Base-by-base conservation (phyloP, 53 echinoderm and acorn worm species). In the Mesocentrotus franciscanus region DNA sequence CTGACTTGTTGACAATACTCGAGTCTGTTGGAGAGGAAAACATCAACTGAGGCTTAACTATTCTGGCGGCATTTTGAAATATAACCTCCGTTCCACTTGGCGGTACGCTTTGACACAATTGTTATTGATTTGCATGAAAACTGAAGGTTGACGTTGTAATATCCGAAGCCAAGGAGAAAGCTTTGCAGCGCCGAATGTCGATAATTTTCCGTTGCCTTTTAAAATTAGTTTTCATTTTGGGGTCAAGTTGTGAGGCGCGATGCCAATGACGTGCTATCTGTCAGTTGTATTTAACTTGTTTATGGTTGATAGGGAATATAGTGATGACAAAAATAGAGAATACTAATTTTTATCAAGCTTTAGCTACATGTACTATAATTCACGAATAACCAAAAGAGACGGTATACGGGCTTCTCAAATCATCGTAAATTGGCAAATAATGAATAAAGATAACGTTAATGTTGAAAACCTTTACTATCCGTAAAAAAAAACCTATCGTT, bases 41-140 rank as follows among this genome's bases (percentile, higher is more conserved):
- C 36, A 42, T 42, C 39, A 81, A 42, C 81, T 36, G 22, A 22
- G 81, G 81, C 81, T 81, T 81, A 81, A 81, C 81, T 81, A 8
- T 18, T 12, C 18, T 81, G 81, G 81, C 81, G 81, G 81, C 81
- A 39, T 81, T 36, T 81, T 81, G 36, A n/a, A n/a, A 81, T 81
- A 17, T 81, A 33, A 8, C 36, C 36, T 81, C 42, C 18, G 42
- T 42, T 81, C 16, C 12, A 20, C 18, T 81, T 10, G 42, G 81
- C 81, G 81, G 81, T 81, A 9, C 42, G 20, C 81, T 81, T 81
- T 81, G 81, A 81, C 81, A 81, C 81, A 81, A 81, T 81, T 81
- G 36, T 20, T 42, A 81, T 81, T 81, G 81, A 81, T 81, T 81
- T 81, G 18, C 15, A 81, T 42, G 81, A 18, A 8, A 42, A 39